Evolutionary conservation across 2,113 vertebrate genomes (phyloP), one percentile per base, ranked within the genome.

Genomic region (Ginglymostoma cirratum): DNA sequence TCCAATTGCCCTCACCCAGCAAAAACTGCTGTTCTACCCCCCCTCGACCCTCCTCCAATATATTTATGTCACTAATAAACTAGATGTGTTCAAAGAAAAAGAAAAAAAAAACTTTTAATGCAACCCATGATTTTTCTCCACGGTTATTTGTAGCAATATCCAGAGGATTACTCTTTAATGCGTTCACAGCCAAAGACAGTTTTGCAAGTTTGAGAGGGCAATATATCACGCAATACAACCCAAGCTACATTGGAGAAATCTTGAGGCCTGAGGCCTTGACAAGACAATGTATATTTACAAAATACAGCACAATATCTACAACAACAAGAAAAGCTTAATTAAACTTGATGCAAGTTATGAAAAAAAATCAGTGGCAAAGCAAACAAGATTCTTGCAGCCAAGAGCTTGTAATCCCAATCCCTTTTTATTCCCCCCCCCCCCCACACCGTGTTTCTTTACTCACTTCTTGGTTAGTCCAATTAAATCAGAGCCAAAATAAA

Each of bases 281-380:
- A 90, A 96, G 97, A 96, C 87, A 96, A 96, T 65, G 97, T 97
- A 97, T 99, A 99, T 99, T 98, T 99, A 99, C 99, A 99, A 98
- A 95, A 98, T 98, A 98, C 97, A 98, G 98, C 98, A 98, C 98
- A 98, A 98, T 98, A 98, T 98, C 98, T 98, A 99, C 98, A 99
- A 97, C 89, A 34, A 76, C 27, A 98, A 97, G 96, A 96, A 97
- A 98, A 98, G 98, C 98, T 98, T 97, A 98, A 97, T 98, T 98
- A 99, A 99, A 99, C 99, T 99, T 99, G 99, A 99, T 99, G 99
- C 99, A 99, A 99, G 99, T 99, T 99, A 99, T 99, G 98, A 98
- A 98, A 98, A 99, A 96, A 98, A 98, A 98, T 98, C 98, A 98
- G 98, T 98, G 98, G 98, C 98, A 98, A 98, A 98, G 98, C 98